These are phyloP conservation scores for Ambastaia sidthimunki DNA, from an alignment of 2,797 vertebrate species.

Conservation along the genomic window DNA sequence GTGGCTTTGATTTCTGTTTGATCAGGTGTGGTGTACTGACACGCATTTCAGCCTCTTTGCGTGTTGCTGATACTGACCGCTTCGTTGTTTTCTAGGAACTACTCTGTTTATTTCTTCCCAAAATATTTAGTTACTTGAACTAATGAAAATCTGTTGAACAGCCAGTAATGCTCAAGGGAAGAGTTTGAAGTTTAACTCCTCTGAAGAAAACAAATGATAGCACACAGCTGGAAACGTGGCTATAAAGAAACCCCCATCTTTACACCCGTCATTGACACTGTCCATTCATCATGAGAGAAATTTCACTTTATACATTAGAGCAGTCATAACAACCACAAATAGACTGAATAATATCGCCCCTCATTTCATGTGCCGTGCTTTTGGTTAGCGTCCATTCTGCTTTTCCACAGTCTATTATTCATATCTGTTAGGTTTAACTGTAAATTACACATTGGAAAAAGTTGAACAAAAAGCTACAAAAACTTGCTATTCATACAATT, in stretches of 20 bases:
- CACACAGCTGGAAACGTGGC: constrained; percentile 75
- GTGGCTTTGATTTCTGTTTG: constrained; percentile 71
- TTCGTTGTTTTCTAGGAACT: constrained; percentile 75
- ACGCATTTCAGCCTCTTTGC: not conserved
- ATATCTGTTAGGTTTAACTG: constrained; percentile 53
- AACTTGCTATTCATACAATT: constrained; percentile 71
- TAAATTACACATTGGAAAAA: constrained; percentile 51
- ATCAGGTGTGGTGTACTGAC: not conserved
- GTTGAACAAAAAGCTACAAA: constrained; percentile 49
- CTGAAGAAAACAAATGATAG: constrained; percentile 69
- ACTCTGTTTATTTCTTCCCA: constrained; percentile 79
- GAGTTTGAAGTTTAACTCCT: constrained; percentile 70
- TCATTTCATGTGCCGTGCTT: constrained; percentile 33
- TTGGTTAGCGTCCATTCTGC: constrained; percentile 33
- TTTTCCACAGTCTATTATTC: constrained; percentile 50
- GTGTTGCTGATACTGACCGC: constrained; percentile 64
- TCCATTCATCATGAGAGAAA: constrained; percentile 39
- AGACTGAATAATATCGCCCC: constrained; percentile 35
- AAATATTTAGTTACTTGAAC: constrained; percentile 79
- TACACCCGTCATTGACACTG: constrained; percentile 40
- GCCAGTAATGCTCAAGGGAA: constrained; percentile 70
- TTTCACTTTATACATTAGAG: constrained; percentile 39
- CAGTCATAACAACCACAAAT: constrained; percentile 48
- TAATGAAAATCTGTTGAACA: constrained; percentile 81
- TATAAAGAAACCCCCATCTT: constrained; percentile 39